phyloP scores from a whole-genome alignment of 2,888 invertebrate species.

The Tolmerus cingulatus region DNA sequence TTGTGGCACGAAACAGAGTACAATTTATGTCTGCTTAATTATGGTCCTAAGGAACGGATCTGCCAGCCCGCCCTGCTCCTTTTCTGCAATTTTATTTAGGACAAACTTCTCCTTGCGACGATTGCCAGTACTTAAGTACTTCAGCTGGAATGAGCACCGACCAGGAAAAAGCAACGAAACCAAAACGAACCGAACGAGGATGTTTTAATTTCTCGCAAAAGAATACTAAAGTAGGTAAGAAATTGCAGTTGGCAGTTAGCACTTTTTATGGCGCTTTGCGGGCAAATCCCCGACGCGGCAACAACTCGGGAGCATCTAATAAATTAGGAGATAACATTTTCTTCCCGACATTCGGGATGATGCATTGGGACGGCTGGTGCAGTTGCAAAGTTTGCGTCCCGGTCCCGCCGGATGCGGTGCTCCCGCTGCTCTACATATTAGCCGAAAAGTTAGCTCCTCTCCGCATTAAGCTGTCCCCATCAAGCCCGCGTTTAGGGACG shows the following conservation, averaged over 20 bases:
- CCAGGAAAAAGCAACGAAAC: conserved; percentile 7
- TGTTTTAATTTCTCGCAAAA: conserved; percentile 28
- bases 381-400: conserved; percentile 14
- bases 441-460: not conserved
- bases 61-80: not conserved
- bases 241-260: conserved; percentile 40
- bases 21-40: conserved; percentile 39
- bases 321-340: conserved; percentile 40
- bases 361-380: conserved; percentile 18
- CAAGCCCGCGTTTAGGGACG: not conserved
- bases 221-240: conserved; percentile 40
- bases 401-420: not conserved
- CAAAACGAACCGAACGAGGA: not conserved
- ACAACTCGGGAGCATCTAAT: conserved; percentile 29
- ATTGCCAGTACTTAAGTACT: conserved; percentile 19
- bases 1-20: conserved; percentile 16
- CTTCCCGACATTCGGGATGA: conserved; percentile 11
- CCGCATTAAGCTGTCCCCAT: conserved; percentile 7
- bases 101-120: conserved; percentile 12
- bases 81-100: conserved; percentile 16
- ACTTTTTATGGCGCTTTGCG: conserved; percentile 31
- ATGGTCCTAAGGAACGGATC: conserved; percentile 32
- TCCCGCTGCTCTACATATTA: not conserved
- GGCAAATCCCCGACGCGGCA: conserved; percentile 20
- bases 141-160: conserved; percentile 2